Conservation (phyloP, 2,113 vertebrate genomes). For the Sapayoa aenigma region DNA sequence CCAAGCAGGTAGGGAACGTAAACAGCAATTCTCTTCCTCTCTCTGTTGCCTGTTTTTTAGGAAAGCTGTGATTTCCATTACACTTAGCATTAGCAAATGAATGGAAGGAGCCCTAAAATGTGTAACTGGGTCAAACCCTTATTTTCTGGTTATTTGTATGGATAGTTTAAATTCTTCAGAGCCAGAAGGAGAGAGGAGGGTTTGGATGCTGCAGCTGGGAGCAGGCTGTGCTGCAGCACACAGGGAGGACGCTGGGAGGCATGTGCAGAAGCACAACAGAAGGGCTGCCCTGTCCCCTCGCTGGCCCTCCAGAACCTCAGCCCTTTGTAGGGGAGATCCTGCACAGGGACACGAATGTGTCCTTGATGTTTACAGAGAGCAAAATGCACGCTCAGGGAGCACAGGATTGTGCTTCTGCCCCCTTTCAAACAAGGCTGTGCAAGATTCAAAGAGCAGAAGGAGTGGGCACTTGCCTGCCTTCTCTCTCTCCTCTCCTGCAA, state of each 20-base stretch:
- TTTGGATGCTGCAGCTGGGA: not conserved
- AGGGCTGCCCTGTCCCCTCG: not conserved
- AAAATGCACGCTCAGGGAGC: accelerated
- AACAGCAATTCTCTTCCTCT: not conserved
- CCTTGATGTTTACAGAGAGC: not conserved
- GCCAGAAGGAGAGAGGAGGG: not conserved
- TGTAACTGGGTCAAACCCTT: not conserved
- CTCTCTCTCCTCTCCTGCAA: not conserved
- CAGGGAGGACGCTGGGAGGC: not conserved
- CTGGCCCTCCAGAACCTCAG: not conserved
- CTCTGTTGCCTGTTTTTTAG: not conserved
- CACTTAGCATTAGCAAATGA: not conserved
- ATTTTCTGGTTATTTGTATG: slow-evolving; percentile 23
- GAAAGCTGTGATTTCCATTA: not conserved
- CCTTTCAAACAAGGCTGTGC: not conserved
- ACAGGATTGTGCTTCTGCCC: not conserved
- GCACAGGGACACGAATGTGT: no score
- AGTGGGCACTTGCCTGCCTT: not conserved
- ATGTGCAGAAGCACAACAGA: not conserved
- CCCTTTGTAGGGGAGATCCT: not conserved
- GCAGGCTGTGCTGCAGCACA: not conserved
- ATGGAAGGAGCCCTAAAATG: not conserved
- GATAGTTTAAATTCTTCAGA: not conserved
- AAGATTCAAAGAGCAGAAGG: not conserved
- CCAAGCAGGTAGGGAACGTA: slow-evolving; percentile 89